Base-by-base conservation (phyloP, 2,797 vertebrate genomes). In the Fundulus diaphanus region DNA sequence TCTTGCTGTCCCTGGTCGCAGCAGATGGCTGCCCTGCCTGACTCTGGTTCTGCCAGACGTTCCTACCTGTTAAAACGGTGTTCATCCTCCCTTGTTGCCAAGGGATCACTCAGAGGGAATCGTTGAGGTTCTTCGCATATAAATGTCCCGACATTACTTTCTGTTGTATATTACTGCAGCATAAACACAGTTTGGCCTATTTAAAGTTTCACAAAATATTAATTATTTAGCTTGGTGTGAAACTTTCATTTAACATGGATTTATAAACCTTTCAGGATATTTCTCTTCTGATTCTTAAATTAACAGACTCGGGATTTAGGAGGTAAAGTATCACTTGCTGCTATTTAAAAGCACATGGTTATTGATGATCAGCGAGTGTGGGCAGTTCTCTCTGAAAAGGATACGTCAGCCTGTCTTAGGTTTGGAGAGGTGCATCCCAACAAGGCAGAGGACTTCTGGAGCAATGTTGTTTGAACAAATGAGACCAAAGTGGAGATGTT, bases 1-100 rank as follows among this genome's bases (percentile, higher is more conserved):
- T 12, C 51, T 35, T 44, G 51, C 29, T n/a, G 69, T 56, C 37
- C 48, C 33, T 6, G 20, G 33, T 44, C 1, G n/a, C 69, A 76
- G 56, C 57, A 76, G 74, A 76, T 76, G 74, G 40, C 46, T 52
- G 74, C 33, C 46, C 40, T 52, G 35, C n/a, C 74, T 65, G 46
- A 44, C 46, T 54, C 73, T 70, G 56, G 42, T 69, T 76, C 44
- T 49, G 54, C 54, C 44, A 69, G 56, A 70, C n/a, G n/a, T 33
- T 61, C 44, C 56, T 63, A 65, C 68, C 46, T 63, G 56, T 52
- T 63, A 70, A 70, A 70, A 76, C 44, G 0, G 27, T 16, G 29
- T 8, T 59, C 49, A 35, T 48, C n/a, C 11, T 44, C 7, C 16
- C 4, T 44, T 68, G 65, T 54, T 75, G 65, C 51, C 65, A 68